Conservation (phyloP, 92 coral and sea anemone genomes). For the Porites cylindrica region DNA sequence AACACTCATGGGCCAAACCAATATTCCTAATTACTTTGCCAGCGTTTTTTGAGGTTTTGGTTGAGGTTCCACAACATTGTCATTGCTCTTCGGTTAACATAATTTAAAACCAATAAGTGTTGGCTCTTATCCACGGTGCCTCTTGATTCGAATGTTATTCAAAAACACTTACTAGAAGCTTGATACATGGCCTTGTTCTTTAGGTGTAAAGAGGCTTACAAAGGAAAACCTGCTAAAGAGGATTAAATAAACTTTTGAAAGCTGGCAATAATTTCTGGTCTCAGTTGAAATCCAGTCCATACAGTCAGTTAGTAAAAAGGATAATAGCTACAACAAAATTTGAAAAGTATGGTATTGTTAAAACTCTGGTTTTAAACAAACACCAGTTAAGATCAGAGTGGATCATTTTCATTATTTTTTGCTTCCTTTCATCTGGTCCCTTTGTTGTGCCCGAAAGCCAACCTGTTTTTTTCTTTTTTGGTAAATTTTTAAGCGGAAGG, state of each 20-base stretch:
- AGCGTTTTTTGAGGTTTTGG: not conserved
- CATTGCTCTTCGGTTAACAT: constrained; percentile 4
- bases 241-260: constrained; percentile 19
- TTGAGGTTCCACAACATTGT: constrained; percentile 1
- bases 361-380: not conserved
- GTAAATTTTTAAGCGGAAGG: constrained; percentile 20
- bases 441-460: not conserved
- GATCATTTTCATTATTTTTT: not conserved
- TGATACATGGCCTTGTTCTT: constrained; percentile 4
- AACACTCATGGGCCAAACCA: not conserved
- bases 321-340: no score
- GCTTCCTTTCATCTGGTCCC: not conserved
- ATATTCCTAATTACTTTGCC: not conserved
- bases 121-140: not conserved
- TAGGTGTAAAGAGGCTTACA: constrained; percentile 21
- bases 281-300: not conserved
- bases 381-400: not conserved
- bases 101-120: constrained; percentile 3
- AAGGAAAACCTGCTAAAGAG: constrained; percentile 19
- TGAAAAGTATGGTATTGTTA: not conserved
- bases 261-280: constrained; percentile 8
- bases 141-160: constrained; percentile 10
- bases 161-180: constrained; percentile 13
- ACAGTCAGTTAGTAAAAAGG: no score
- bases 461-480: not conserved